Conservation (phyloP, 1,140 invertebrate species). For the Limonius californicus region DNA sequence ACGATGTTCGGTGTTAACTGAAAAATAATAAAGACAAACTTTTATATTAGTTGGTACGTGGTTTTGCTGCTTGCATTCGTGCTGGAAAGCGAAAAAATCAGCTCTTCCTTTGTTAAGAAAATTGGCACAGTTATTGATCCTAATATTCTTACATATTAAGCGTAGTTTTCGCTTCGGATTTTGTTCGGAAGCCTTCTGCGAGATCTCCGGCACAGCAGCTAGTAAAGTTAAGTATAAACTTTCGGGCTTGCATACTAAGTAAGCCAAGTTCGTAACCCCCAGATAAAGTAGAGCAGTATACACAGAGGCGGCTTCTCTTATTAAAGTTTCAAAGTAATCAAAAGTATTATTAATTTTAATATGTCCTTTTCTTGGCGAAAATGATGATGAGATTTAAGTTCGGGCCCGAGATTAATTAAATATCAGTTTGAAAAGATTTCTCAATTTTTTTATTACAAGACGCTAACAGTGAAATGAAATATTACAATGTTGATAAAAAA, state of each 20-base stretch:
- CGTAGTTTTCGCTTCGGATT: too few relatives aligned
- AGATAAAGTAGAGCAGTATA: slow-evolving; percentile 12
- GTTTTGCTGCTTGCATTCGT: too few relatives aligned
- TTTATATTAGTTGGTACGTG: too few relatives aligned
- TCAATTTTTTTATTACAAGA: too few relatives aligned
- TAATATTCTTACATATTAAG: too few relatives aligned
- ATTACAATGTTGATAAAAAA: too few relatives aligned
- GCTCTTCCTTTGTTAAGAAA: too few relatives aligned
- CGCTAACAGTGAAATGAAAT: too few relatives aligned
- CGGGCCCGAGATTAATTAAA: not conserved
- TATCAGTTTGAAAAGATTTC: not conserved
- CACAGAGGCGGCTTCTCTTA: slow-evolving; percentile 10
- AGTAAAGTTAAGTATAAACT: slow-evolving; percentile 11
- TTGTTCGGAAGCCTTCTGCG: too few relatives aligned
- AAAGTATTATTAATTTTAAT: slow-evolving; percentile 15
- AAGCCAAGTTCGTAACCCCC: slow-evolving; percentile 9
- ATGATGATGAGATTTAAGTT: slow-evolving; percentile 10
- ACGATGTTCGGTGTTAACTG: not conserved
- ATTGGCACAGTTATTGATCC: too few relatives aligned
- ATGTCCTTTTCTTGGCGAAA: slow-evolving; percentile 9
- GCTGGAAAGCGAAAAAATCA: too few relatives aligned
- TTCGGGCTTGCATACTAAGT: slow-evolving; percentile 10
- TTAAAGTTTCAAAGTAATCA: slow-evolving; percentile 13
- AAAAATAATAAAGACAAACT: not conserved
- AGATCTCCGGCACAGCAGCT: not conserved